Base-by-base conservation (phyloP, 2,797 vertebrate genomes). In the Coranthus polyacanthus region DNA sequence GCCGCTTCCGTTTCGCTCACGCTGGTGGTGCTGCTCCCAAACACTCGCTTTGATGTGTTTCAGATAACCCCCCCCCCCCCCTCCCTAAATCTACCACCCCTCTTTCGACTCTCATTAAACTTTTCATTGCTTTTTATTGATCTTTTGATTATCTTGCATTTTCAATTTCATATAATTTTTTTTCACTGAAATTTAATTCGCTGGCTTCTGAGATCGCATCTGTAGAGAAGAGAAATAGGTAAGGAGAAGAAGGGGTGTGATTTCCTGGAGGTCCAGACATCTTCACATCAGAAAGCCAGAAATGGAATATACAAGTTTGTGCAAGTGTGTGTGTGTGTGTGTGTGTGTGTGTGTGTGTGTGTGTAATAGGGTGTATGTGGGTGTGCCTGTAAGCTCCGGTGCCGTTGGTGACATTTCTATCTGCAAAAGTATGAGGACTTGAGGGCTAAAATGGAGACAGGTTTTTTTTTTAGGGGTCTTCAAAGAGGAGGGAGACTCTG, bases 361-460 rank as follows among this genome's bases (percentile, higher is more conserved):
- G 45, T 52, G 62, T 26, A n/a, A n/a, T n/a, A n/a, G n/a, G n/a
- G 21, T 26, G 13, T 38, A 41, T 4, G 38, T 16, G 68, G 9
- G 39, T n/a, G 52, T 55, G 76, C 13, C 58, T 75, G 58, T 63
- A 36, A 86, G 73, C 68, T 45, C 37, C 57, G 73, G 49, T 85
- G 80, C 72, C 18, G 32, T 45, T 68, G 56, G 79, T 89, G 85
- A 85, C 87, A 90, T 86, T 86, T 91, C 84, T 86, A 84, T 90
- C 75, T 9, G 59, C 65, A 74, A 41, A 84, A 86, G 71, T 83
- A 67, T 53, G 71, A 88, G 50, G 73, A 88, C 85, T 87, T 69
- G 64, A 83, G 85, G 84, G 84, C 68, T 79, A 82, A 91, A 89
- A 84, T 78, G 64, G 75, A 87, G 81, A 81, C 79, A 81, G 72